Conservation (phyloP, 2,113 vertebrate species). For the Strix uralensis region DNA sequence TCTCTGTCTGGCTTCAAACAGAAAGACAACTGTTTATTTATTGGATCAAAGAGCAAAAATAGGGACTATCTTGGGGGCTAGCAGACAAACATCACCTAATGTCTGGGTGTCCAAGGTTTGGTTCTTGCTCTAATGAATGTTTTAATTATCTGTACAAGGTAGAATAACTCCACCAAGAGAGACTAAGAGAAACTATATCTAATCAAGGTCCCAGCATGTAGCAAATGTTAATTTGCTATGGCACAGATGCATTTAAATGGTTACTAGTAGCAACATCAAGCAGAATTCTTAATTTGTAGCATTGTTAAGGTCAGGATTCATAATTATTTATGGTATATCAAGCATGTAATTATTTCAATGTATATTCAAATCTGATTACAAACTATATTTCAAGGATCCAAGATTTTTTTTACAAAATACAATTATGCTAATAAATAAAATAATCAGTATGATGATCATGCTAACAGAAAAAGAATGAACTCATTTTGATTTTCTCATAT, state of each 20-base stretch:
- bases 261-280: neutral
- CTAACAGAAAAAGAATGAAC: neutral
- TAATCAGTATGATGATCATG: neutral
- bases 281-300: neutral
- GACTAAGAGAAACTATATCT: neutral
- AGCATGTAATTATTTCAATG: slow-evolving; percentile 19
- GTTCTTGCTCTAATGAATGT: neutral
- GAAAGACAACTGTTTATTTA: neutral
- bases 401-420: neutral
- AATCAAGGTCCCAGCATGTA: neutral
- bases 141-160: neutral
- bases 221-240: neutral
- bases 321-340: slow-evolving; percentile 31
- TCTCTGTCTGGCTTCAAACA: neutral
- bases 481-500: neutral
- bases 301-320: neutral
- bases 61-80: neutral
- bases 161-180: neutral
- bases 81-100: neutral
- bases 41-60: neutral
- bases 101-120: neutral
- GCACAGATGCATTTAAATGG: neutral
- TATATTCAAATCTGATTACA: slow-evolving; percentile 30
- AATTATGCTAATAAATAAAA: neutral
- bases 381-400: neutral